Base-by-base conservation (phyloP, 2,888 invertebrate genomes). In the Serripes groenlandicus region DNA sequence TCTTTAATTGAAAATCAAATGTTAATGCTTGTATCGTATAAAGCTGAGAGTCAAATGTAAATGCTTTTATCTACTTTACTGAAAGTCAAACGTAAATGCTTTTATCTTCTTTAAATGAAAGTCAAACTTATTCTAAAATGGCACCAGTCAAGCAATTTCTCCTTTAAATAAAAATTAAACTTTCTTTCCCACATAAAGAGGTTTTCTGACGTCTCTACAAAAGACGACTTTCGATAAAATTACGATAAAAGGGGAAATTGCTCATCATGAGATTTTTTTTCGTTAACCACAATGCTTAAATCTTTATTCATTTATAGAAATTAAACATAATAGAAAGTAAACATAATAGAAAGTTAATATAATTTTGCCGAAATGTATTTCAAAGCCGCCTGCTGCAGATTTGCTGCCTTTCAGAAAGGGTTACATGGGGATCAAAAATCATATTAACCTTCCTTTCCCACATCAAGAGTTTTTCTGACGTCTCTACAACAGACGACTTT, bases 181-280 rank as follows among this genome's bases (percentile, higher is more conserved):
- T 23, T 28, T 28, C 58, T 23, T 9, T 60, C 54, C 18, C 23
- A 54, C 9, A 54, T n/a, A 54, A 54, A n/a, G 5, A 9, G 11
- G 9, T 9, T 9, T 54, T 54, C n/a, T 54, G 11, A 42, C 42
- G 42, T 42, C 9, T 42, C 42, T 42, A 15, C 42, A 42, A 15
- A 11, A 42, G 9, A 42, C 7, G 42, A 11, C 42, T 42, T 42
- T 42, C 15, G 42, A 42, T 11, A 56, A 56, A 9, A 56, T n/a
- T 56, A n/a, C n/a, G 56, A n/a, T 9, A 56, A 56, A 56, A 56
- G 18, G 56, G n/a, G 56, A 56, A 56, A 56, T 56, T 56, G 56
- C 56, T 56, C n/a, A 23, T 56, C 9, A 60, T 9, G 30, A 60
- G 30, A 26, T 9, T 28, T 60, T 60, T 60, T 30, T 30, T 21